Evolutionary conservation across 2,888 invertebrate species (phyloP), one percentile per base, ranked within the genome.

Genomic region (Phortica magna): DNA sequence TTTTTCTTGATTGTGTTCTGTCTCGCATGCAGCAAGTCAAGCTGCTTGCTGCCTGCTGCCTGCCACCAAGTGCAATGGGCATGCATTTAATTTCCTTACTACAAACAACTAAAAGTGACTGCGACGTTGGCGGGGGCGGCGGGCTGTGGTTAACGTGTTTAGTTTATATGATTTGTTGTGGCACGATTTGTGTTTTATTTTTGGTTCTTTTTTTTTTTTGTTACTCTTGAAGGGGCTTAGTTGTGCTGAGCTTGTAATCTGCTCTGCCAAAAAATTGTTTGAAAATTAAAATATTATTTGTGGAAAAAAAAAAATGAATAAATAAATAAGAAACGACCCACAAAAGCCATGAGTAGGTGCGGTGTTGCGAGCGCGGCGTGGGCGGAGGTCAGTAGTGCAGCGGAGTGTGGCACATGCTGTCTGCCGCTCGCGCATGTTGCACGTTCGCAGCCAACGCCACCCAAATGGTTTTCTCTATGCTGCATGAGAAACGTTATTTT

Each of bases 261-360:
- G 70, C 70, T 48, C 22, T 71, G 55, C 48, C 70, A 71, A 71
- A 71, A 71, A 71, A 71, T 71, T 55, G 55, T 71, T 22, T 7
- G 68, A 71, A 71, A 71, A 71, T 71, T 71, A 71, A 71, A 71
- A 71, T 71, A 71, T 71, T 71, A 71, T 71, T 71, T 71, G 53
- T 14, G 70, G 14, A 71, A 71, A 71, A 22, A 48, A 48, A 1
- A 48, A 2, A 48, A 48, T 12, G 1, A 14, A 71, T 71, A 42
- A 10, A 10, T 71, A 43, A 71, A 71, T 53, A 53, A 14, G 53
- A 53, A 55, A 71, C 70, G 70, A 71, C 70, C 31, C 17, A 59
- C 22, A 61, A 55, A 55, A 17, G 55, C 55, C 17, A n/a, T 55
- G 17, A 55, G 55, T 14, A 55, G 6, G 17, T 14, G 17, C 59